These are phyloP conservation scores for Tachina grossa DNA, from an alignment of 2,888 invertebrate species.

Conservation along the genomic window DNA sequence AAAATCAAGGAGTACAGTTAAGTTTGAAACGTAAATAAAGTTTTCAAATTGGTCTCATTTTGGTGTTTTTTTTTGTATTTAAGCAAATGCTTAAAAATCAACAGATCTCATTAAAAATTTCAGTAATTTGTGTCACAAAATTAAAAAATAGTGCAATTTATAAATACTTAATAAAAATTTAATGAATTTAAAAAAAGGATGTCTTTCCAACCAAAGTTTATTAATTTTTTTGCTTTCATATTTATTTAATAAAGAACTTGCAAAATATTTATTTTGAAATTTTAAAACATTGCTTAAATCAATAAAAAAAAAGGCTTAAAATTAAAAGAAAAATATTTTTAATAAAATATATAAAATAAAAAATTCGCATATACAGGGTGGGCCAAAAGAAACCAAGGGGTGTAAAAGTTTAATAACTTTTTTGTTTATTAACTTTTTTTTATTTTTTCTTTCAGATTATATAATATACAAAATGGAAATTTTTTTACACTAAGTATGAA, in stretches of 20 bases:
- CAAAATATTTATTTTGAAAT: conserved; percentile 28
- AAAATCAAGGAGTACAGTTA: conserved; percentile 45
- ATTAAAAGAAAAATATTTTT: conserved; percentile 59
- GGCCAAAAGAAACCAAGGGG: too few relatives aligned
- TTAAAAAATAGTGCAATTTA: conserved; percentile 33
- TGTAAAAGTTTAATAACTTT: too few relatives aligned
- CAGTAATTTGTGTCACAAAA: conserved; percentile 59
- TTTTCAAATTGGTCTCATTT: conserved; percentile 82
- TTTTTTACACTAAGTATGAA: too few relatives aligned
- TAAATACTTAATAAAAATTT: conserved; percentile 1
- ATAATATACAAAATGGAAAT: too few relatives aligned
- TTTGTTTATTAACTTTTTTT: too few relatives aligned
- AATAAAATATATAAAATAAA: conserved; percentile 76
- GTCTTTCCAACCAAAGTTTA: conserved; percentile 72
- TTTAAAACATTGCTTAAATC: conserved; percentile 43
- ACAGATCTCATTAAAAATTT: conserved; percentile 55
- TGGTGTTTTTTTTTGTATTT: conserved; percentile 69
- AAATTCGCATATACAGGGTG: conserved; percentile 83
- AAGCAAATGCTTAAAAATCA: conserved; percentile 70
- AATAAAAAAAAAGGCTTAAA: conserved; percentile 42
- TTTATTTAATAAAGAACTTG: conserved; percentile 42
- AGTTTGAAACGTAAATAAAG: conserved; percentile 72
- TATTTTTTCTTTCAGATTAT: too few relatives aligned
- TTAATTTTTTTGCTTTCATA: conserved; percentile 53
- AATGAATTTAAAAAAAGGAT: conserved; percentile 40